Conservation (phyloP, 2,113 vertebrate genomes). For the Sphyrna mokarran region DNA sequence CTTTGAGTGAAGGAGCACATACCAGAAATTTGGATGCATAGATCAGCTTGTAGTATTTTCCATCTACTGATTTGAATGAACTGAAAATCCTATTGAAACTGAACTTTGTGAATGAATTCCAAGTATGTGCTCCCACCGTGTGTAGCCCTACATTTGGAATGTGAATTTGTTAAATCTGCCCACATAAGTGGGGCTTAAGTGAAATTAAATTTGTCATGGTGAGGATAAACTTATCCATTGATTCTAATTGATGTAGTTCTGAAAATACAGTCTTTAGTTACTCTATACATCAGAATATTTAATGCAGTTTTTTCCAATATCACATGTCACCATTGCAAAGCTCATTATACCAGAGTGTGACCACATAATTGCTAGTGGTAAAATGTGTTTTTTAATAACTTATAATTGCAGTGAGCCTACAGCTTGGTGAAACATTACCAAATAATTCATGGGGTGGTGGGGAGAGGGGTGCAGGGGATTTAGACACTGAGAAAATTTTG, state of each 20-base stretch:
- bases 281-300: neutral
- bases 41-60: neutral
- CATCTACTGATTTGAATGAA: neutral
- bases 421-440: neutral
- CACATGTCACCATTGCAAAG: neutral
- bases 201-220: constrained; percentile 30
- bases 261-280: neutral
- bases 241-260: neutral
- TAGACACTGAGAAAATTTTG: neutral
- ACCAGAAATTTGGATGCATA: neutral
- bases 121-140: constrained; percentile 9
- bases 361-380: neutral
- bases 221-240: constrained; percentile 6
- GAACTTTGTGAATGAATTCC: neutral
- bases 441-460: neutral
- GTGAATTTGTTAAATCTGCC: constrained; percentile 24
- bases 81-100: constrained; percentile 1
- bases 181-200: constrained; percentile 20
- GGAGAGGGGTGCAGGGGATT: neutral
- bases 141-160: neutral
- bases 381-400: neutral
- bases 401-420: neutral
- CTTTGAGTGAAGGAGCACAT: neutral
- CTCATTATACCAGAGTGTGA: neutral
- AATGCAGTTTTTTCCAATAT: neutral